Conservation (phyloP, 2,113 vertebrate genomes). For the Polypterus senegalus region DNA sequence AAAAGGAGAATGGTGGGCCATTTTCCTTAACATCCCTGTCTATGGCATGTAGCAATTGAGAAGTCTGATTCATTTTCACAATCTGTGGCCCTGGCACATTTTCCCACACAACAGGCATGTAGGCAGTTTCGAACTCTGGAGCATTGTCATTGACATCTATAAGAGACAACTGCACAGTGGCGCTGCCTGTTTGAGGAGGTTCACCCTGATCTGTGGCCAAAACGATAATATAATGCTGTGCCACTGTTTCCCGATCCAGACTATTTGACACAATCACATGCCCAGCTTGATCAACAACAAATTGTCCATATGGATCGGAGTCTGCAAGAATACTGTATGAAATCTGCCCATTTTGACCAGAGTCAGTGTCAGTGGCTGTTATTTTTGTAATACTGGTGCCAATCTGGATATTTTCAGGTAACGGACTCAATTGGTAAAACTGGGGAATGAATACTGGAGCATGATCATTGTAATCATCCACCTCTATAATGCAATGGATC, state of each 20-base stretch:
- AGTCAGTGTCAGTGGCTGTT: constrained; percentile 67
- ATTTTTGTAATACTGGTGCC: constrained; percentile 60
- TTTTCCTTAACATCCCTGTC: constrained; percentile 63
- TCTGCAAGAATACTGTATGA: constrained; percentile 59
- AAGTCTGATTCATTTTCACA: constrained; percentile 61
- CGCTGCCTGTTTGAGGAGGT: constrained; percentile 52
- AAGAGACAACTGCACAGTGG: constrained; percentile 59
- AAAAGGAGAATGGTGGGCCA: constrained; percentile 63
- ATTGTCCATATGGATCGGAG: constrained; percentile 57
- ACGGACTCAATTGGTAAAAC: constrained; percentile 47
- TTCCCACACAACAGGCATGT: constrained; percentile 68
- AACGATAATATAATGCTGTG: constrained; percentile 55
- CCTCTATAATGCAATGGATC: constrained; percentile 63
- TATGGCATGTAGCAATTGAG: constrained; percentile 51
- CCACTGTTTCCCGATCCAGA: constrained; percentile 55
- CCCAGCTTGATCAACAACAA: constrained; percentile 56
- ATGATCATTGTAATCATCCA: constrained; percentile 78
- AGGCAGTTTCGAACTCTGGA: constrained; percentile 63
- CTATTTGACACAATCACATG: constrained; percentile 48
- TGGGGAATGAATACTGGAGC: constrained; percentile 65
- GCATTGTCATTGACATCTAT: constrained; percentile 77
- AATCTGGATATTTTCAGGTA: constrained; percentile 57
- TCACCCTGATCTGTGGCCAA: constrained; percentile 62
- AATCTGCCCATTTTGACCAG: constrained; percentile 62
- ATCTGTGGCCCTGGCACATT: constrained; percentile 54